Conservation (phyloP, 1,140 invertebrate species). For the Leptinotarsa defecta region DNA sequence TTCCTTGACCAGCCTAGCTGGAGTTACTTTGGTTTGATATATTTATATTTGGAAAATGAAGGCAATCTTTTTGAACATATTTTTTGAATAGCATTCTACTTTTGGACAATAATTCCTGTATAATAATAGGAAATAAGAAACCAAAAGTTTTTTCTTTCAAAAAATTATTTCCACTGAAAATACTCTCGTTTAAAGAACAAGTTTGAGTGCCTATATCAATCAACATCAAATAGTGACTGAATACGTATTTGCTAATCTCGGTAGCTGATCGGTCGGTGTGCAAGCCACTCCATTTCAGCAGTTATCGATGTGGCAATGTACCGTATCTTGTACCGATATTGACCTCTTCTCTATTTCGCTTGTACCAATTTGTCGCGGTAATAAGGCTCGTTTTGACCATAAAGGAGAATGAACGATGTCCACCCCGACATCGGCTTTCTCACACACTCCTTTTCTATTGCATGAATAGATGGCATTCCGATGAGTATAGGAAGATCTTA, state of each 20-base stretch:
- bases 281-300: background rate
- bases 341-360: conserved; percentile 1
- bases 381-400: conserved; percentile 5
- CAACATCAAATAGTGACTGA: no score
- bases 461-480: conserved; percentile 5
- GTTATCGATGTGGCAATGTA: background rate
- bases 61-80: no score
- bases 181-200: no score
- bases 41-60: no score
- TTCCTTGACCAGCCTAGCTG: no score
- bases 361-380: conserved; percentile 5
- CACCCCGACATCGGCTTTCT: conserved; percentile 19
- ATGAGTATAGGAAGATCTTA: background rate
- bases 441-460: background rate
- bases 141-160: no score
- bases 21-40: no score
- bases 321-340: conserved; percentile 10
- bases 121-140: no score
- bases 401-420: conserved; percentile 10
- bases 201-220: no score
- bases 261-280: background rate
- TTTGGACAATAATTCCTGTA: no score
- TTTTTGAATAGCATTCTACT: no score
- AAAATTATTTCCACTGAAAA: no score
- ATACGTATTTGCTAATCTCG: background rate